These are phyloP conservation scores for Phodopus roborovskii DNA, from an alignment of 2,113 vertebrate genomes.

Conservation along the genomic window DNA sequence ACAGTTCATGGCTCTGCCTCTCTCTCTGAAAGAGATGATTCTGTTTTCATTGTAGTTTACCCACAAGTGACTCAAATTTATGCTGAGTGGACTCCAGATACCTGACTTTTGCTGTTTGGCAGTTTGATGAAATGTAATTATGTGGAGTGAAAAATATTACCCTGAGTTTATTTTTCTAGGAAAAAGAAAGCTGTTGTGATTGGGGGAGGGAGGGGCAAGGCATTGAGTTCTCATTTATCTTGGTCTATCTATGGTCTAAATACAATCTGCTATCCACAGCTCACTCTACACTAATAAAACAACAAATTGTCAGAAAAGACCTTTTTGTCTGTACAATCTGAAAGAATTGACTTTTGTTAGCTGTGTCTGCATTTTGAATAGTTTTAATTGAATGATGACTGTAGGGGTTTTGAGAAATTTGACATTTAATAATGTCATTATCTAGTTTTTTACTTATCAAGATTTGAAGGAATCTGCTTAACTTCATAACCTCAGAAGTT, in stretches of 20 bases:
- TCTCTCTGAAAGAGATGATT: not conserved
- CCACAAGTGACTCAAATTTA: not conserved
- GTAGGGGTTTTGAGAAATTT: not conserved
- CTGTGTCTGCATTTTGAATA: not conserved
- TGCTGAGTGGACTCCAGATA: not conserved
- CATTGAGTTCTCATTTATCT: slow-evolving; percentile 32
- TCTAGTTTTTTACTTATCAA: not conserved
- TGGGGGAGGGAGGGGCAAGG: not conserved
- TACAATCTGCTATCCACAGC: not conserved
- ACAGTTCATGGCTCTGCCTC: not conserved
- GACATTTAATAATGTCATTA: not conserved
- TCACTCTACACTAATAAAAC: not conserved
- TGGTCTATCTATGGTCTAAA: not conserved
- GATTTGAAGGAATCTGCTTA: not conserved
- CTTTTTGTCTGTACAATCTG: not conserved
- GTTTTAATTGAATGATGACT: not conserved
- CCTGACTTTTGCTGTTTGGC: not conserved
- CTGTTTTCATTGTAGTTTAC: not conserved
- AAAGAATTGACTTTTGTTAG: not conserved
- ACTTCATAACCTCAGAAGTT: not conserved
- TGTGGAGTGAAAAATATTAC: not conserved
- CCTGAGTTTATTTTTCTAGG: not conserved
- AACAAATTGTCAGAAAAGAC: not conserved
- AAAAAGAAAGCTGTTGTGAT: not conserved
- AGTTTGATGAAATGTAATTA: not conserved